These are phyloP conservation scores for Diarsia rubi DNA, from an alignment of 2,888 invertebrate genomes.

Conservation along the genomic window DNA sequence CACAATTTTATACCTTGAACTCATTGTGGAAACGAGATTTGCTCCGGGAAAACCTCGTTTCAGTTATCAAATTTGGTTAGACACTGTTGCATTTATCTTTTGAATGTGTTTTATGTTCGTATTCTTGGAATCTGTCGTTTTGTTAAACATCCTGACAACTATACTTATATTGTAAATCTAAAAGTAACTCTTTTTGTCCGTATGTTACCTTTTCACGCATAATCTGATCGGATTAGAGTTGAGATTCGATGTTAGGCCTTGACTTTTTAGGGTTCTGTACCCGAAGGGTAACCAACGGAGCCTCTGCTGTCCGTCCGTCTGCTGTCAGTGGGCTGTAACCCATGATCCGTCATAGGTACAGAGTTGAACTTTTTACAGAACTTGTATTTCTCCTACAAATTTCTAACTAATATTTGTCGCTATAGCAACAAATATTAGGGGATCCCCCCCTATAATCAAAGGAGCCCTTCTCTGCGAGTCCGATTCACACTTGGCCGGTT, in stretches of 20 bases:
- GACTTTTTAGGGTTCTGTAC: too few species aligned
- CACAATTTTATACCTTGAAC: conserved; percentile 53
- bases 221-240: background rate
- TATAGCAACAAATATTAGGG: too few species aligned
- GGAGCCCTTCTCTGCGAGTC: too few species aligned
- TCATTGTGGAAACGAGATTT: conserved; percentile 57
- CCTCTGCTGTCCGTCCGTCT: too few species aligned
- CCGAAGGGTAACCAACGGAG: too few species aligned
- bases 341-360: too few species aligned
- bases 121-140: conserved; percentile 13
- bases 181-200: background rate
- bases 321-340: too few species aligned
- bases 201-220: background rate
- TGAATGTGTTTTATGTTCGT: conserved; percentile 38
- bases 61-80: conserved; percentile 59
- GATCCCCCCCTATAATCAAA: too few species aligned
- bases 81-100: conserved; percentile 56
- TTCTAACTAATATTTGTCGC: too few species aligned
- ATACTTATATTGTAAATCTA: background rate
- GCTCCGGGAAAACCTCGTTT: conserved; percentile 51
- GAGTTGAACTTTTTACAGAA: too few species aligned
- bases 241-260: background rate
- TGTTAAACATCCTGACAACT: conserved; percentile 7
- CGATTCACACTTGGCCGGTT: too few species aligned
- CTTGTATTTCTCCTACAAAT: too few species aligned